Base-by-base conservation (phyloP, 1,140 invertebrate genomes). In the Plectus sambesii region DNA sequence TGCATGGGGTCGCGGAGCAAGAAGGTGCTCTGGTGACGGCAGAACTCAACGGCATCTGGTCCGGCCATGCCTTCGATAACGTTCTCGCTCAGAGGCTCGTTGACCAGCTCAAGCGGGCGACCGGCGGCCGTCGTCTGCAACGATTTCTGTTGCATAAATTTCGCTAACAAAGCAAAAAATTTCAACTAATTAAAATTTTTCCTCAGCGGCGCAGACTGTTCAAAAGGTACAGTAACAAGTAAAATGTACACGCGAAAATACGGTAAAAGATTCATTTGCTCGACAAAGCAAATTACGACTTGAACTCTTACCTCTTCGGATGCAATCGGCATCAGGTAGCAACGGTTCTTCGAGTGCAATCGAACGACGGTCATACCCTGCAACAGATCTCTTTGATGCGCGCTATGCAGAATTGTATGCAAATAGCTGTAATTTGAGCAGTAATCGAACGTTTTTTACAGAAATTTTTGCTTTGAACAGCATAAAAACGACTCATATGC, bases 311-410 rank as follows among this genome's bases (percentile, higher is more conserved):
- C n/a, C n/a, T n/a, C 20, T 15, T 15, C 41, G 8, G 36, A 23
- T 42, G 25, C 25, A 23, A 42, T 25, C 8, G 41, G 41, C 12
- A 42, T 30, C 25, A 42, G 26, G 41, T 42, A 42, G 41, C 41
- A 42, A 30, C 41, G 41, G 20, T 42, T 30, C 25, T 5, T 42
- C 6, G 41, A 42, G 36, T 42, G 41, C 5, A 30, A 25, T 30
- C 41, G 26, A 30, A 42, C 41, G 17, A 42, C 41, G 19, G 41
- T 42, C 25, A 42, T 42, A 17, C 36, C 36, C 41, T 42, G 41
- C 20, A 42, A 42, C 26, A 22, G 38, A 12, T 12, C n/a, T 33
- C n/a, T 12, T n/a, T 12, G 30, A 33, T 12, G n/a, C n/a, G 12
- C 30, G n/a, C 30, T 33, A 12, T 12, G n/a, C n/a, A 33, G n/a